These are phyloP conservation scores for Spheniscus humboldti DNA, from an alignment of 2,797 vertebrate genomes.

Conservation along the genomic window DNA sequence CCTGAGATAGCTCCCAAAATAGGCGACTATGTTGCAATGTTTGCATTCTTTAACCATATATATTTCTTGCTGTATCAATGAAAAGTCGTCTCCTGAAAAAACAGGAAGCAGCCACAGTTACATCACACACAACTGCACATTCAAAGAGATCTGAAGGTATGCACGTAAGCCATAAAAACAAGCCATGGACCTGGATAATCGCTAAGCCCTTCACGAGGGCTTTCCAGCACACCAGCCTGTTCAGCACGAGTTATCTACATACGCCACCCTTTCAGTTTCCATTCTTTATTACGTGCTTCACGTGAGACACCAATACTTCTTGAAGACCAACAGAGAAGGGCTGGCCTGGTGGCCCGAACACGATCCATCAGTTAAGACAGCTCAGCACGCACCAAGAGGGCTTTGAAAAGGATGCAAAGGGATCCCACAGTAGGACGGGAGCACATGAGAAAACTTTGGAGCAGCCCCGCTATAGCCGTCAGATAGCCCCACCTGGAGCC, in stretches of 20 bases:
- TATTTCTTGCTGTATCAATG: slow-evolving; percentile 98
- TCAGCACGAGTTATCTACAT: background rate
- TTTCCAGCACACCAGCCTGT: background rate
- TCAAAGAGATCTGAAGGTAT: background rate
- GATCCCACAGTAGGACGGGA: background rate
- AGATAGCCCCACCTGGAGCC: background rate
- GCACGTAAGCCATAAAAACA: too few species aligned
- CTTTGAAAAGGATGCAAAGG: background rate
- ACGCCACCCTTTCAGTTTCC: background rate
- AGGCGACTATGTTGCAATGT: slow-evolving; percentile 96
- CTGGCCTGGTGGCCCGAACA: background rate
- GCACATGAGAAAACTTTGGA: background rate
- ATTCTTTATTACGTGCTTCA: rapidly evolving
- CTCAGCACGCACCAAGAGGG: rapidly evolving
- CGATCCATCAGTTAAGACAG: background rate
- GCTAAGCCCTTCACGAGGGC: background rate
- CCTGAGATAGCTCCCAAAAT: slow-evolving; percentile 99
- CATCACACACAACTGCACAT: background rate
- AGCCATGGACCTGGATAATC: rapidly evolving
- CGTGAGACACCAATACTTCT: background rate
- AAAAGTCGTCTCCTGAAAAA: slow-evolving; percentile 96
- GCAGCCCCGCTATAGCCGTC: rapidly evolving
- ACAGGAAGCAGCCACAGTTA: slow-evolving; percentile 26
- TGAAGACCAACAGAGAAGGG: background rate
- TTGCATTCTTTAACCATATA: slow-evolving; percentile 99